These are phyloP conservation scores for Pachypeltis micranthus DNA, from an alignment of 1,140 invertebrate species.

Conservation along the genomic window DNA sequence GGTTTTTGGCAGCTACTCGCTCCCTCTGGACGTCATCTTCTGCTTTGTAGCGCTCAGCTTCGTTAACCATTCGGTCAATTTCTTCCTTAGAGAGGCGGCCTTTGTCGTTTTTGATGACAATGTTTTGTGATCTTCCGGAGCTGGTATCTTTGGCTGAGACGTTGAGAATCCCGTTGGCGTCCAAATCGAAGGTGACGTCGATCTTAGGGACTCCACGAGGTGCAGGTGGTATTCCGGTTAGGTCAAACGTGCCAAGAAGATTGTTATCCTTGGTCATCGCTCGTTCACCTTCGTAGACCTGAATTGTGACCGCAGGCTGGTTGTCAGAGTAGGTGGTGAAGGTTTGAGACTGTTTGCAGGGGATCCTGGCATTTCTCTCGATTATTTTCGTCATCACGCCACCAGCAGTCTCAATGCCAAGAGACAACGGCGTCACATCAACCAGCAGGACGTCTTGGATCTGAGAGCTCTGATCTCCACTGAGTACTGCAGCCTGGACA, in stretches of 20 bases:
- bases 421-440: constrained; percentile 42
- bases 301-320: constrained; percentile 57
- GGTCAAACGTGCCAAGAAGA: constrained; percentile 64
- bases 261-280: constrained; percentile 60
- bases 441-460: constrained; percentile 45
- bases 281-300: constrained; percentile 54
- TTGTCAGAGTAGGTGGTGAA: constrained; percentile 46
- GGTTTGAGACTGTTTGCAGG: constrained; percentile 40
- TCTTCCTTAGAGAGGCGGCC: constrained; percentile 79
- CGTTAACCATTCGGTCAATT: constrained; percentile 82
- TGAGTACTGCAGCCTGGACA: constrained; percentile 50
- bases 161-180: constrained; percentile 68
- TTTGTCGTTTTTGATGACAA: constrained; percentile 87
- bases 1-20: constrained; percentile 59
- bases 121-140: constrained; percentile 61
- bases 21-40: constrained; percentile 41
- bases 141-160: constrained; percentile 67
- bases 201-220: constrained; percentile 38
- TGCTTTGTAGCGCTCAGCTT: constrained; percentile 48
- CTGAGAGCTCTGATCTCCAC: constrained; percentile 41
- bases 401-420: constrained; percentile 45
- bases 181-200: constrained; percentile 57
- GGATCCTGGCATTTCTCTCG: constrained; percentile 41
- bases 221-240: constrained; percentile 51
- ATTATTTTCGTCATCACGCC: constrained; percentile 47